phyloP scores from a whole-genome alignment of 2,888 invertebrate genomes.

The Phyllotreta cruciferae region DNA sequence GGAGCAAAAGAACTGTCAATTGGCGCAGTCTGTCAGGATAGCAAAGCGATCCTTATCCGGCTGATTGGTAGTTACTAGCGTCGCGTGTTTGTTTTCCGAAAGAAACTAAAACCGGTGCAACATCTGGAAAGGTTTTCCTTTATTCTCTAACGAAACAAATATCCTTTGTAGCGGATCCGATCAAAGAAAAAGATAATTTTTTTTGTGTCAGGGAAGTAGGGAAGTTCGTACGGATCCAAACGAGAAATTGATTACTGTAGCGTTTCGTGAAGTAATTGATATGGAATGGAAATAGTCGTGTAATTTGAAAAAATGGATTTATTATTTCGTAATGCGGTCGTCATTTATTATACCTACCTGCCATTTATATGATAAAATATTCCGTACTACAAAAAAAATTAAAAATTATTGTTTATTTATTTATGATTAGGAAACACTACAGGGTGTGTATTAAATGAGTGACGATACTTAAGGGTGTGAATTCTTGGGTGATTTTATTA shows the following conservation, averaged over 20 bases:
- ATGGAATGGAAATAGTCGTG: constrained; percentile 1
- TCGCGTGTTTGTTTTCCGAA: constrained; percentile 39
- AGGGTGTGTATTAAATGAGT: no score
- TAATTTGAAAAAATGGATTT: background rate
- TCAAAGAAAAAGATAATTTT: constrained; percentile 24
- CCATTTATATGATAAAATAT: no score
- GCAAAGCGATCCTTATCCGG: constrained; percentile 10
- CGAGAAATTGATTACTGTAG: constrained; percentile 23
- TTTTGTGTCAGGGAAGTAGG: constrained; percentile 2
- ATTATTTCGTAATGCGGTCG: no score
- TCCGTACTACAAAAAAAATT: no score
- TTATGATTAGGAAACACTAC: no score
- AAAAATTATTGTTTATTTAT: no score
- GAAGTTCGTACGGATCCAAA: constrained; percentile 9
- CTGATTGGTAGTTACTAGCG: constrained; percentile 42
- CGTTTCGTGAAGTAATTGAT: constrained; percentile 3
- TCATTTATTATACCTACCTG: no score
- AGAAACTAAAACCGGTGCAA: constrained; percentile 9
- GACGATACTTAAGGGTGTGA: no score
- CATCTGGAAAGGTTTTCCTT: constrained; percentile 17
- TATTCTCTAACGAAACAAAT: constrained; percentile 20
- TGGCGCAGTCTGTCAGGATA: constrained; percentile 14
- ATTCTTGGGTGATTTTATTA: no score
- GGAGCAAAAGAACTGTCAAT: constrained; percentile 4
- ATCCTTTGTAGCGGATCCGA: constrained; percentile 22